Percentiles rank a stretch among this genome's conserved stretches.
Conservation (phyloP, 2,888 invertebrate genomes). For the Limnephilus marmoratus region DNA sequence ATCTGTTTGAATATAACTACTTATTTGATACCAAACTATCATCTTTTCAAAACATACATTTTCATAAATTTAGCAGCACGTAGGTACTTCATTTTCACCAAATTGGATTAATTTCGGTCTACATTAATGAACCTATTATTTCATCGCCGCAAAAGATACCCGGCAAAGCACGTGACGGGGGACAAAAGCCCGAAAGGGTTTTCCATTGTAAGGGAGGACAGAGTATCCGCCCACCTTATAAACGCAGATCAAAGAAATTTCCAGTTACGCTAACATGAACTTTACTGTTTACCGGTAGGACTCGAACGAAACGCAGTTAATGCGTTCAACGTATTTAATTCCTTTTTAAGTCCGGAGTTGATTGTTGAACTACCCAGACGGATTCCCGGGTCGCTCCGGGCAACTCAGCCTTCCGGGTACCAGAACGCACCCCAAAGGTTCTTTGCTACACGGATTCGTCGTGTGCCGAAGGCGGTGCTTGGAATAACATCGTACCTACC, state of each 20-base stretch:
- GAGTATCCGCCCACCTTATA: not conserved
- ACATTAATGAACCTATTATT: too few species aligned
- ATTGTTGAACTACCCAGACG: not conserved
- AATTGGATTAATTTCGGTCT: not conserved
- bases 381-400: not conserved
- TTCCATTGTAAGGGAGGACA: not conserved
- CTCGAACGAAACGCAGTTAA: not conserved
- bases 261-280: not conserved
- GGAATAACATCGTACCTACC: too few species aligned
- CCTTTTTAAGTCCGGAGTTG: not conserved
- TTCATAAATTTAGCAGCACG: too few species aligned
- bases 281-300: not conserved
- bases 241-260: not conserved
- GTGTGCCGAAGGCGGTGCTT: too few species aligned
- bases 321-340: conserved; percentile 2
- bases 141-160: too few species aligned
- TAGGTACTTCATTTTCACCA: not conserved
- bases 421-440: not conserved
- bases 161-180: not conserved
- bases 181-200: not conserved
- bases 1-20: not conserved
- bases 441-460: not conserved
- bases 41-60: too few species aligned
- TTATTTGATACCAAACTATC: too few species aligned
- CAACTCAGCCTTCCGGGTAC: not conserved